Conservation (phyloP, 2,113 vertebrate genomes). For the Microtus oregoni region DNA sequence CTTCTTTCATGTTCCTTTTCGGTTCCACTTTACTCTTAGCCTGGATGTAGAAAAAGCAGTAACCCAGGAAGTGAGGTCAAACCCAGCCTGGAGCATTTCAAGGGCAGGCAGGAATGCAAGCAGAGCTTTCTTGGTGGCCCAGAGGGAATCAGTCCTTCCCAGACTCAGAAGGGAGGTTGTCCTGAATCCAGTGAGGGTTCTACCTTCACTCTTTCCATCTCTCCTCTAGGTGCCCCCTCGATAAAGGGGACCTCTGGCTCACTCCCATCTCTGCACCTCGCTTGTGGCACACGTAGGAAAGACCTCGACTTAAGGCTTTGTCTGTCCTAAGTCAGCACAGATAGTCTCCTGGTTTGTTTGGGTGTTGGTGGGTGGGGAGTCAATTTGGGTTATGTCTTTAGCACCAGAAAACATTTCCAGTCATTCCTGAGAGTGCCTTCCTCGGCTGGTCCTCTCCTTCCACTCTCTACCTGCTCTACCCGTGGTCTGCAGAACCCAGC, state of each 20-base stretch:
- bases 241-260: background rate
- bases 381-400: background rate
- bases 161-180: background rate
- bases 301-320: background rate
- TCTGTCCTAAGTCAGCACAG: background rate
- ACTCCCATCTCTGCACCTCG: background rate
- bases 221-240: background rate
- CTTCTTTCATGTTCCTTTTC: conserved; percentile 12
- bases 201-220: background rate
- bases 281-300: background rate
- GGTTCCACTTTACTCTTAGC: background rate
- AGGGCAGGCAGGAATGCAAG: background rate
- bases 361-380: background rate
- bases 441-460: background rate
- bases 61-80: background rate
- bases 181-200: background rate
- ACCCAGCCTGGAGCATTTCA: background rate
- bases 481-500: background rate
- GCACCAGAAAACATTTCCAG: background rate
- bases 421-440: background rate
- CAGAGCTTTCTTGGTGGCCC: background rate
- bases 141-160: background rate
- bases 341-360: background rate
- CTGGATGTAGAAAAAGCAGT: background rate
- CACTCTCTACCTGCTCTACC: background rate